Evolutionary conservation across 2,113 vertebrate species (phyloP).

Genomic region (Nyctibius bracteatus): DNA sequence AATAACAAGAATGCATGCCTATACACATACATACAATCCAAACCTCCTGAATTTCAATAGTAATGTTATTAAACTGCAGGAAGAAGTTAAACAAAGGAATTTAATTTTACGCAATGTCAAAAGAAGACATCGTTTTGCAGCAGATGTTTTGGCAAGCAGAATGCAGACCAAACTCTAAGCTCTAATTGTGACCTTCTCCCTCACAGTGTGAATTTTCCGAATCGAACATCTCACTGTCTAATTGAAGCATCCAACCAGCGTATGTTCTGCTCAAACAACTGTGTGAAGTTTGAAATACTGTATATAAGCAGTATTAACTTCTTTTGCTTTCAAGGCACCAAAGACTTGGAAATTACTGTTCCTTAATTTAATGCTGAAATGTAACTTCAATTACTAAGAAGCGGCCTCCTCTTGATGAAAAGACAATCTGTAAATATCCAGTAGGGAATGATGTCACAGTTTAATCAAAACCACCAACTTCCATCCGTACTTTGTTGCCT

Average conservation of each 20-base stretch:
- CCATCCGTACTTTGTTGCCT: neutral
- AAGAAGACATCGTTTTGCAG: neutral
- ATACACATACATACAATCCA: neutral
- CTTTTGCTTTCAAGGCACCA: neutral
- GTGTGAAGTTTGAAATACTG: neutral
- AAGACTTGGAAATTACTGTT: neutral
- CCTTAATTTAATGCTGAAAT: neutral
- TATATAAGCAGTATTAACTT: neutral
- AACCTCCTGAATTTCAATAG: neutral
- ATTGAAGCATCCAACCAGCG: constrained; percentile 19
- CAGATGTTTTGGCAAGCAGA: constrained; percentile 13
- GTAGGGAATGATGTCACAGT: neutral
- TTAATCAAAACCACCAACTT: neutral
- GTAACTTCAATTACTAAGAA: neutral
- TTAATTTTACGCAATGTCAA: neutral
- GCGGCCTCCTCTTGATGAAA: neutral
- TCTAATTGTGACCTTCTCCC: neutral
- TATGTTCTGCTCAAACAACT: neutral
- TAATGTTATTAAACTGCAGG: neutral
- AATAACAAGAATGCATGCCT: neutral
- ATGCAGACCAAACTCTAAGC: neutral
- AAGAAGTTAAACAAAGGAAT: neutral
- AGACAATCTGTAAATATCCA: neutral
- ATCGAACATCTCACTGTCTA: neutral
- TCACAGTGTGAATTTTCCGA: neutral